Evolutionary conservation across 2,797 vertebrate genomes (phyloP), one percentile per base, ranked within the genome.

Genomic region (Pangasius djambal): DNA sequence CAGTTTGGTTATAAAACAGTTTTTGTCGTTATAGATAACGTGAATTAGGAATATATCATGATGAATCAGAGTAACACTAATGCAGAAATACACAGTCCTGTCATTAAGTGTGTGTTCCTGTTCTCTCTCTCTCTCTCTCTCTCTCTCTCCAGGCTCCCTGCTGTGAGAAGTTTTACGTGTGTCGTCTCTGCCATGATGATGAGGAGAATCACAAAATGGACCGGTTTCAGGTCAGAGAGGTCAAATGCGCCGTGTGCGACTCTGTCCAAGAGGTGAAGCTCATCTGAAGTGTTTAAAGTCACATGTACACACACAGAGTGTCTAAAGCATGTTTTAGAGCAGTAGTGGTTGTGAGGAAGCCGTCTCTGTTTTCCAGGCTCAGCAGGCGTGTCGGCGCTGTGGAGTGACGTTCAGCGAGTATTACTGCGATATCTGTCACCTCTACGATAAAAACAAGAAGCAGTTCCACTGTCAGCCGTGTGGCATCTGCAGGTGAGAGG

Each of bases 371-470:
- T 69, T 87, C 83, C 37, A 95, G 98, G 96, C 96, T 70, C 97
- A 98, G 89, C 97, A 97, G 94, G 94, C 83, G 61, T 99, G 98
- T 89, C 95, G 97, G 91, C 93, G 96, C 84, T 99, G 98, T 91
- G 91, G 92, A 13, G 94, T 92, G 52, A 94, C 95, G 92, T 99
- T 99, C 94, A 97, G 98, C 67, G 98, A 99, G 91, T 99, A 99
- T 94, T 99, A 98, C 92, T 99, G 98, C 55, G 93, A 92, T 9
- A 95, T 98, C 89, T 99, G 98, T 89, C 98, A 99, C 89, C 95
- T 99, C 25, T 99, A 97, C 92, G 98, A 99, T 92, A 96, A 97
- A 89, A 96, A 99, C 94, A 99, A 97, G 95, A 97, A 98, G 91
- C 98, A 99, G 93, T 99, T 98, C 92, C 98, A 99, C 94, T 99